A percentile compares a stretch with the other conserved stretches of the same genome.
Evolutionary conservation across 2,888 invertebrate species (phyloP).

Genomic region (Apodemia duryi): DNA sequence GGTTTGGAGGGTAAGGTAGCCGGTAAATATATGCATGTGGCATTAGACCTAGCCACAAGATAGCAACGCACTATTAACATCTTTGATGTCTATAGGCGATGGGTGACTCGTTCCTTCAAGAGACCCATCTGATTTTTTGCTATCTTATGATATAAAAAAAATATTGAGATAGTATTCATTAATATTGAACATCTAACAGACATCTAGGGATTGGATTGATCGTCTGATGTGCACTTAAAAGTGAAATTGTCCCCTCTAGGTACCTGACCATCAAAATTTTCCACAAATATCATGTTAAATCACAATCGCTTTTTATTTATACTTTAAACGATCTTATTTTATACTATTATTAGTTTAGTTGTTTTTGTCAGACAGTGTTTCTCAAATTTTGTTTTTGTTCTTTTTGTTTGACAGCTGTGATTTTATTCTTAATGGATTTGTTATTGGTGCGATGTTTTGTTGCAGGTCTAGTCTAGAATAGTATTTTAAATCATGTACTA

Average conservation of each 20-base stretch:
- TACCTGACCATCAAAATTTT: constrained; percentile 65
- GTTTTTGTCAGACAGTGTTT: constrained; percentile 68
- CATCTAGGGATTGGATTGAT: not conserved
- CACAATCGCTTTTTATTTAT: constrained; percentile 35
- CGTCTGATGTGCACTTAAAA: constrained; percentile 10
- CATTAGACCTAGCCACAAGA: too few relatives aligned
- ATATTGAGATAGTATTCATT: too few relatives aligned
- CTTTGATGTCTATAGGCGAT: too few relatives aligned
- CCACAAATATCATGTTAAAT: constrained; percentile 33
- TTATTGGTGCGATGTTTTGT: constrained; percentile 50
- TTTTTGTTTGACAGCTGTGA: constrained; percentile 55
- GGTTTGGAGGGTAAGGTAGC: too few relatives aligned
- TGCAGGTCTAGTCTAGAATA: constrained; percentile 72
- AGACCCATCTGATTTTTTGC: too few relatives aligned
- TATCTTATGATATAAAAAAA: too few relatives aligned
- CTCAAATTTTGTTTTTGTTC: constrained; percentile 63
- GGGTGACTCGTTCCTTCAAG: too few relatives aligned
- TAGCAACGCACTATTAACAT: too few relatives aligned
- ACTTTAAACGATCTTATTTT: constrained; percentile 35
- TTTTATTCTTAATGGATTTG: constrained; percentile 46
- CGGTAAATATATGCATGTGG: too few relatives aligned
- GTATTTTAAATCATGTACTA: constrained; percentile 55
- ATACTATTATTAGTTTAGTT: constrained; percentile 35
- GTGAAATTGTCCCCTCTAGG: constrained; percentile 59
- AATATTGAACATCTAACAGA: too few relatives aligned